Percentiles rank a stretch among this genome's conserved stretches.
Evolutionary conservation across 2,888 invertebrate species (phyloP).

Genomic region (Dinocampus coccinellae): DNA sequence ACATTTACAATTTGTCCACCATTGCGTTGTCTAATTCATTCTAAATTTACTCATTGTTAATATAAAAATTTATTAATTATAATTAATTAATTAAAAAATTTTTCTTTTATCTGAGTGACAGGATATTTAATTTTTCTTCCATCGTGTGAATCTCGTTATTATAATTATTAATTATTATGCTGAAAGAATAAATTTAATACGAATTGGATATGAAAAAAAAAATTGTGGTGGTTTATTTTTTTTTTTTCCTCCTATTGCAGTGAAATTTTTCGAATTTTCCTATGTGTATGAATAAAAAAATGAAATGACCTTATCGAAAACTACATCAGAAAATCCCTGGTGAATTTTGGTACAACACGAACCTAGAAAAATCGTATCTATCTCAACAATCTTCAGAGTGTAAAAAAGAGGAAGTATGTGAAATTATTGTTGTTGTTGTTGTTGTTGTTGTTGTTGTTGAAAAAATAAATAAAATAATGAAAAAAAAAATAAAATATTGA

Average conservation of each 20-base stretch:
- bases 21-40: neutral
- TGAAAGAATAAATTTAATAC: neutral
- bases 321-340: neutral
- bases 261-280: neutral
- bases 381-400: neutral
- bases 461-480: no score
- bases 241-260: no score
- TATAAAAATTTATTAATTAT: conserved; percentile 3
- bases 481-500: conserved; percentile 12
- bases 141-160: neutral
- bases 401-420: neutral
- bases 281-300: neutral
- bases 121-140: neutral
- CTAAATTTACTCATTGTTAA: neutral
- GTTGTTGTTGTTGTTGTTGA: no score
- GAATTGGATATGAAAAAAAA: neutral
- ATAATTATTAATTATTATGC: no score
- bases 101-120: no score
- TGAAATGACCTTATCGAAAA: neutral
- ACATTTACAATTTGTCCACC: neutral
- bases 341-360: neutral
- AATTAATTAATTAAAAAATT: no score
- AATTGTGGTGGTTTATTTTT: neutral
- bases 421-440: neutral
- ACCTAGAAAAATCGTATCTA: neutral